Evolutionary conservation across 2,888 invertebrate genomes (phyloP), one percentile per base, ranked within the genome.

Genomic region (Agrilus cyanescens): DNA sequence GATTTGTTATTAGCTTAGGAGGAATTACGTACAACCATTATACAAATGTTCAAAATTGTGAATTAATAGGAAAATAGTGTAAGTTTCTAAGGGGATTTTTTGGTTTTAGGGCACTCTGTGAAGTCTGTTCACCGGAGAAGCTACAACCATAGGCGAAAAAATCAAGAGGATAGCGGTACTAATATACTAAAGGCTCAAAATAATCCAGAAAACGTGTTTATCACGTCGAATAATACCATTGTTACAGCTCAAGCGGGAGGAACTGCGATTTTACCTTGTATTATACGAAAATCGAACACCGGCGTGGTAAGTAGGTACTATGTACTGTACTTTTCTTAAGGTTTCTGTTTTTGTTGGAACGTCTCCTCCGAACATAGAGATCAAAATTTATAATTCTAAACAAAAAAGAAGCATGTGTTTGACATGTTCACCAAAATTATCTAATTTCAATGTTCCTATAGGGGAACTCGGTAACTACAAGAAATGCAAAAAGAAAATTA

Each of bases 241-340:
- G 64, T 72, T 37, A 65, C 68, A 34, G 71, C 73, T 32, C 72
- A 72, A 60, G 66, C 67, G 43, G 71, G 70, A 38, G 70, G 71
- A 46, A 71, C 71, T 43, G 71, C 72, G 18, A 67, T 69, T 37
- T 55, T 73, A 41, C 72, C 72, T 1, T 73, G 73, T 53, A 66
- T 69, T 47, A 69, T 72, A 40, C 57, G 67, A 45, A 71, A 70
- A 56, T 68, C 68, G 52, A 71, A 67, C 50, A 70, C 66, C 42
- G 72, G 70, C 40, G 70, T 71, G 57, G 73, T 73, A 57, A 69
- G 71, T 67, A 37, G n/a, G n/a, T n/a, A n/a, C n/a, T n/a, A n/a
- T 40, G 32, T 30, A 34, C 18, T 37, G 16, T 40, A 18, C 13
- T 8, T 14, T 35, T 14, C 7, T 7, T 8, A 4, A 14, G 3